Evolutionary conservation across 2,113 vertebrate species (phyloP).

Genomic region (Catagonus wagneri): DNA sequence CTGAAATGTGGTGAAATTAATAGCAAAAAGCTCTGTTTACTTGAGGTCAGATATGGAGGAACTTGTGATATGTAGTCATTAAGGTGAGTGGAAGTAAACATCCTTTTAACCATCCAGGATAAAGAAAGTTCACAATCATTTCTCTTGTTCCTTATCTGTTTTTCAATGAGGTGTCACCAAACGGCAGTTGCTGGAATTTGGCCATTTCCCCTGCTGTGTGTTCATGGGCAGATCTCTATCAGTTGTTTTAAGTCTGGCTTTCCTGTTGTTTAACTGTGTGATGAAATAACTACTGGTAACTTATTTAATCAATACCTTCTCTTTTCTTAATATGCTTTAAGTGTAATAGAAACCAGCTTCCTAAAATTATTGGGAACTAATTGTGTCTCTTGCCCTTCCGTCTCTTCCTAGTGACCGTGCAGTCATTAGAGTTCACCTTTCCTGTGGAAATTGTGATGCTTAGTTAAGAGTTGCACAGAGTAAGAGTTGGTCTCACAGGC

Average conservation of each 20-base stretch:
- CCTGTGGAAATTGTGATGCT: not conserved
- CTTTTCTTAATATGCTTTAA: conserved; percentile 49
- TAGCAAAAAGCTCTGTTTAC: conserved; percentile 78
- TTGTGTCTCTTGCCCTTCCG: not conserved
- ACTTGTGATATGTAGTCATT: conserved; percentile 71
- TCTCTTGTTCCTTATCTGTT: conserved; percentile 81
- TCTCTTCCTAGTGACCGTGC: not conserved
- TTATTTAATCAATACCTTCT: conserved; percentile 65
- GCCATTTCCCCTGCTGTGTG: not conserved
- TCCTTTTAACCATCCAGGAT: conserved; percentile 64
- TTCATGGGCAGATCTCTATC: not conserved
- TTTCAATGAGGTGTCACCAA: conserved; percentile 67
- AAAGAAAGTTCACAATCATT: conserved; percentile 79
- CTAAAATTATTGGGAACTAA: not conserved
- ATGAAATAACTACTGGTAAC: conserved; percentile 35
- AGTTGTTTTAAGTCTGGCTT: not conserved
- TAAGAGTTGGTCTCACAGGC: not conserved
- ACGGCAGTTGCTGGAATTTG: conserved; percentile 35
- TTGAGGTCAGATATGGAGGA: conserved; percentile 78
- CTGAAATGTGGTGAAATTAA: conserved; percentile 75
- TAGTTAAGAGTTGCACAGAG: not conserved
- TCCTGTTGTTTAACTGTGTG: conserved; percentile 42
- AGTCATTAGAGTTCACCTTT: not conserved
- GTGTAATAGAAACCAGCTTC: not conserved
- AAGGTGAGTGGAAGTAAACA: conserved; percentile 82